Conservation (phyloP, 2,797 vertebrate genomes). For the Chaetodon trifasciatus region DNA sequence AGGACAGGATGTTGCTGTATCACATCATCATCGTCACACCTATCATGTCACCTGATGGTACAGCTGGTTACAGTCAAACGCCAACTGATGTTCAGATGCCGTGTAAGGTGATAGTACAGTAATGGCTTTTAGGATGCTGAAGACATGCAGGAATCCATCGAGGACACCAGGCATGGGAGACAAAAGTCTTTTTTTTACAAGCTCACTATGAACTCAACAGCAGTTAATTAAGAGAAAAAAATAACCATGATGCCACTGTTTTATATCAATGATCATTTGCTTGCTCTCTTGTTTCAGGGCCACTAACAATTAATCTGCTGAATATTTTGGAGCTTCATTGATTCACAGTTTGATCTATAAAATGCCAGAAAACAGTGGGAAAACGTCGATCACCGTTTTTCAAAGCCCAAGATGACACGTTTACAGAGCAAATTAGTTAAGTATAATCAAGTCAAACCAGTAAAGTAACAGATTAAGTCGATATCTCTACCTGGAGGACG, state of each 20-base stretch:
- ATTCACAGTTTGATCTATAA: not conserved
- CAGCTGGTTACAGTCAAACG: conserved; percentile 10
- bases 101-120: not conserved
- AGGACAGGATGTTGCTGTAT: conserved; percentile 8
- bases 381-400: not conserved
- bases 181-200: not conserved
- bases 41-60: not conserved
- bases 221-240: not conserved
- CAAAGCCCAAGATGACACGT: not conserved
- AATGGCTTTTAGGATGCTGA: too few species aligned
- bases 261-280: not conserved
- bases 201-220: not conserved
- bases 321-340: not conserved
- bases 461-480: rapidly evolving
- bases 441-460: not conserved
- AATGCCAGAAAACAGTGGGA: not conserved
- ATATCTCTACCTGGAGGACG: not conserved
- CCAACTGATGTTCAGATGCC: not conserved
- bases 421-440: not conserved
- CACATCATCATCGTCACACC: not conserved
- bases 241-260: not conserved
- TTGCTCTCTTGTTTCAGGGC: not conserved
- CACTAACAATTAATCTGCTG: not conserved
- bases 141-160: not conserved
- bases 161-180: too few species aligned